Percentiles rank a stretch among this genome's conserved stretches.
phyloP scores from a whole-genome alignment of 2,888 invertebrate species.

The Malacosoma neustria region DNA sequence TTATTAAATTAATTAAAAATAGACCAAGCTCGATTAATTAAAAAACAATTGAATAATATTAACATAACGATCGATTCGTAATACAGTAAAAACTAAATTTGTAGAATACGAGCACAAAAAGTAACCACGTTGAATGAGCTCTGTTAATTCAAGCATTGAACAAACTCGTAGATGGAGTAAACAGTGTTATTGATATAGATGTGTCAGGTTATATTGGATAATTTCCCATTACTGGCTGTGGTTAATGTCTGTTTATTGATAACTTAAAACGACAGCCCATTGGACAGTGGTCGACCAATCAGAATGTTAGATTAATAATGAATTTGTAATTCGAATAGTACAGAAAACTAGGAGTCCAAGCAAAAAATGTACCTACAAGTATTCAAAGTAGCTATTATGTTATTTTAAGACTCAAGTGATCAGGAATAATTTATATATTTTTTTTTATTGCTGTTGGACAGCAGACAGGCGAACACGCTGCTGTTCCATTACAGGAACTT shows the following conservation, averaged over 20 bases:
- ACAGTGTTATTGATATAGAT: not conserved
- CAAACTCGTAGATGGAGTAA: not conserved
- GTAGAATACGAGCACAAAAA: not conserved
- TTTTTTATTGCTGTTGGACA: no score
- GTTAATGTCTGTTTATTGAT: conserved; percentile 44
- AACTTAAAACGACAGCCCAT: conserved; percentile 25
- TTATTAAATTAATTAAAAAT: no score
- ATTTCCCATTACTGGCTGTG: conserved; percentile 1
- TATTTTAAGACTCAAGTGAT: no score
- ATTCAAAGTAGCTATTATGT: conserved; percentile 9
- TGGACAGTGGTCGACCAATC: conserved; percentile 50
- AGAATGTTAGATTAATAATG: conserved; percentile 40
- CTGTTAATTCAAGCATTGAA: not conserved
- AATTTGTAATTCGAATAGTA: conserved; percentile 26
- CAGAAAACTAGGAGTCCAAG: conserved; percentile 34
- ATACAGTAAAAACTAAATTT: not conserved
- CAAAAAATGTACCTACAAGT: conserved; percentile 13
- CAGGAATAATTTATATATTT: no score
- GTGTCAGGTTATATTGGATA: not conserved
- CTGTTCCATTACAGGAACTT: no score
- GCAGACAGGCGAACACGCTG: no score
- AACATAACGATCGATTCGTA: not conserved
- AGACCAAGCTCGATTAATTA: no score
- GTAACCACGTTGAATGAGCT: not conserved
- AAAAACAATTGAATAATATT: no score